A percentile compares a stretch with the other conserved stretches of the same genome.
Evolutionary conservation across 2,113 vertebrate genomes (phyloP).

Genomic region (Isurus oxyrinchus): DNA sequence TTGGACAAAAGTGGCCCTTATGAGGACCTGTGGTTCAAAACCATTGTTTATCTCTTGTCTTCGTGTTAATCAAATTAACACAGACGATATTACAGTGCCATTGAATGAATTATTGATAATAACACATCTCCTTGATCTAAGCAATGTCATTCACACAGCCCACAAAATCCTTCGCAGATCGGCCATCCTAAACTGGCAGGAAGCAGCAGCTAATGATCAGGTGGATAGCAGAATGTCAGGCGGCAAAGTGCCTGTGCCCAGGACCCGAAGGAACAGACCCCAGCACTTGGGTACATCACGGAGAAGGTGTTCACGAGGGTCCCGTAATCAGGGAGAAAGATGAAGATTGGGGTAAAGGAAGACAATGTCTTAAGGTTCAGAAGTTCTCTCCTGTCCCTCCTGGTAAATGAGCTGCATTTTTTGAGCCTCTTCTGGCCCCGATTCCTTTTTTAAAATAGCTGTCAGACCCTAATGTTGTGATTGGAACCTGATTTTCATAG

Average conservation of each 20-base stretch:
- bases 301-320: not conserved
- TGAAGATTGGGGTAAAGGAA: not conserved
- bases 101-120: slow-evolving; percentile 13
- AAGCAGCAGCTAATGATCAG: not conserved
- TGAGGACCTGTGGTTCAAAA: not conserved
- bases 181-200: not conserved
- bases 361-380: not conserved
- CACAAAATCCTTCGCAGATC: not conserved
- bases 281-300: not conserved
- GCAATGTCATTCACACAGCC: not conserved
- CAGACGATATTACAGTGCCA: not conserved
- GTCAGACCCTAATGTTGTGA: not conserved
- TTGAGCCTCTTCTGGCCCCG: not conserved
- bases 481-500: not conserved
- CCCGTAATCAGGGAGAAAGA: not conserved
- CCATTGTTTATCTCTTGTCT: not conserved
- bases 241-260: not conserved
- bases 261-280: not conserved
- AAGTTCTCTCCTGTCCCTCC: not conserved
- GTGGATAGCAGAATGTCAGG: not conserved
- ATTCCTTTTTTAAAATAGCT: not conserved
- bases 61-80: not conserved
- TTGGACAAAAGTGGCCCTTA: not conserved
- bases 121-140: not conserved
- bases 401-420: not conserved